These are phyloP conservation scores for Carposina sasakii DNA, from an alignment of 1,140 invertebrate species.

Conservation along the genomic window DNA sequence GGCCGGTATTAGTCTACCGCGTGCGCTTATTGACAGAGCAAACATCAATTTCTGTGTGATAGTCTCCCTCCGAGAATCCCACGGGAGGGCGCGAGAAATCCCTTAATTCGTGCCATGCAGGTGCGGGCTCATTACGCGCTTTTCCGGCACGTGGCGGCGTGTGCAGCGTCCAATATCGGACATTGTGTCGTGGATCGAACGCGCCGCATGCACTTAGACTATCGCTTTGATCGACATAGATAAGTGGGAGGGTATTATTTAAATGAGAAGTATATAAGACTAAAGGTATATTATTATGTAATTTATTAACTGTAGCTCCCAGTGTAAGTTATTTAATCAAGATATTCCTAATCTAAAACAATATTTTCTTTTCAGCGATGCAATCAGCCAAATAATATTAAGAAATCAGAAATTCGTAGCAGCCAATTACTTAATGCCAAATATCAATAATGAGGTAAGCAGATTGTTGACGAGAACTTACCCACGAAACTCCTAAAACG, in stretches of 20 bases:
- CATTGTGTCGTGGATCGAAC: slow-evolving; percentile 36
- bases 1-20: slow-evolving; percentile 39
- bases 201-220: slow-evolving; percentile 32
- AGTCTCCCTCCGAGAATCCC: slow-evolving; percentile 42
- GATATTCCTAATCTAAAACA: too few relatives aligned
- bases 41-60: slow-evolving; percentile 28
- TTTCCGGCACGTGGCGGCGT: slow-evolving; percentile 57
- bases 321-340: too few relatives aligned
- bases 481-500: background rate
- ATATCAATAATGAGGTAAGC: too few relatives aligned
- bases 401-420: too few relatives aligned
- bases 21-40: slow-evolving; percentile 51
- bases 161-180: slow-evolving; percentile 38
- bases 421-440: too few relatives aligned
- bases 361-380: too few relatives aligned
- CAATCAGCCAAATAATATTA: too few relatives aligned
- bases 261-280: too few relatives aligned
- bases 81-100: slow-evolving; percentile 71
- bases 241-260: slow-evolving; percentile 25
- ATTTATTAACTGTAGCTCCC: too few relatives aligned
- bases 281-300: too few relatives aligned
- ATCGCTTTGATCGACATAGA: slow-evolving; percentile 41
- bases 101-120: slow-evolving; percentile 65
- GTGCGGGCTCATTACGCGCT: slow-evolving; percentile 65
- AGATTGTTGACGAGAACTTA: too few relatives aligned